Conservation (phyloP, 1,140 invertebrate genomes). For the Bombus picipes region DNA sequence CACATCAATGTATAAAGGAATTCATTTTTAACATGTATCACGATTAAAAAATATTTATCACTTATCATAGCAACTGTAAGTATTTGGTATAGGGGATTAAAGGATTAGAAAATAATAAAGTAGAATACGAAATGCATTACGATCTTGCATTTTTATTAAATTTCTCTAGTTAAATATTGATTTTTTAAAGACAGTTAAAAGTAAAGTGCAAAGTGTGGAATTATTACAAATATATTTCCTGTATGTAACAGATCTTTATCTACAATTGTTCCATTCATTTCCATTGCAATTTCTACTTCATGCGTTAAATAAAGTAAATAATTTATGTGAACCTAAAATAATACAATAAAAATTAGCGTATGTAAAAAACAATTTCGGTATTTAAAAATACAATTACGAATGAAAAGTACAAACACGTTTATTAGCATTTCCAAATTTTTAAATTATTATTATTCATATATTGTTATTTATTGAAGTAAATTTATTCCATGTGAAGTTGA, state of each 20-base stretch:
- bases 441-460: background rate
- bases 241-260: slow-evolving; percentile 6
- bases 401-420: background rate
- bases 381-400: slow-evolving; percentile 10
- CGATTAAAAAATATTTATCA: slow-evolving; percentile 24
- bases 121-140: slow-evolving; percentile 6
- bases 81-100: slow-evolving; percentile 34
- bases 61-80: slow-evolving; percentile 2
- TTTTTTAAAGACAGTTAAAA: background rate
- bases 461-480: background rate
- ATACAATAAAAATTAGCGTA: background rate
- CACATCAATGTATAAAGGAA: slow-evolving; percentile 1
- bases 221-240: slow-evolving; percentile 1
- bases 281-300: background rate
- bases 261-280: slow-evolving; percentile 16
- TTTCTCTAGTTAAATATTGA: slow-evolving; percentile 5
- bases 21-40: slow-evolving; percentile 16
- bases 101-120: slow-evolving; percentile 30
- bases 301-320: background rate
- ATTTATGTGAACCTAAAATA: background rate
- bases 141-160: slow-evolving; percentile 23
- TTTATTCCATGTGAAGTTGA: background rate
- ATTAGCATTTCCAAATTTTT: slow-evolving; percentile 13
- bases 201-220: background rate
- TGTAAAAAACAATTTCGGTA: background rate